Base-by-base conservation (phyloP, 2,113 vertebrate species). In the Chionis minor region DNA sequence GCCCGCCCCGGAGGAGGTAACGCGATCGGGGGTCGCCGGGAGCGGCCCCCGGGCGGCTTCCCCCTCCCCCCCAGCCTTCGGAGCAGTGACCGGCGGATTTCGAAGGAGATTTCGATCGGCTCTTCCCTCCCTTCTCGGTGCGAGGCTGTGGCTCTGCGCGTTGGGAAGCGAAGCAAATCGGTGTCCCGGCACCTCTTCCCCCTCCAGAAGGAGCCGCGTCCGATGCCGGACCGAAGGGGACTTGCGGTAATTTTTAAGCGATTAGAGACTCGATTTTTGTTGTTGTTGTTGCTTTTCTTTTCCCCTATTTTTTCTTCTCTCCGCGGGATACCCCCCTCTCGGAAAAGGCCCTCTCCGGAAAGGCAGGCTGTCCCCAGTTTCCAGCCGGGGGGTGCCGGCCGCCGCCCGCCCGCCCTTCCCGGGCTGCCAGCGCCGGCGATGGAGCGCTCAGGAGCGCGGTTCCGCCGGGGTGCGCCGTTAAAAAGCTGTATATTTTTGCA, bases 401-500 rank as follows among this genome's bases (percentile, higher is more conserved):
- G 5, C 45, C 4, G 8, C 58, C 28, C 63, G 6, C 54, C n/a
- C 10, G 8, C 40, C 72, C n/a, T 40, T 33, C 28, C 32, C 13
- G 30, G 20, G 28, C 49, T 13, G 66, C 45, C 0, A 58, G 4
- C 49, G 3, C 44, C 32, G 22, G 6, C 24, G 2, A 7, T 4
- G 4, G 35, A 22, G 75, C 7, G 5, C 26, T 32, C 5, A 0
- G 35, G 6, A 71, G 65, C n/a, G 2, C 44, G 27, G 8, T 84
- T 47, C 66, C 1, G 4, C 56, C 4, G 47, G 17, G 2, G 8
- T 6, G 5, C 4, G 35, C 58, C 93, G 40, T 54, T 66, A 80
- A 70, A 70, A 77, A 79, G 73, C 74, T 83, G 93, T 96, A 71
- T 96, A 96, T 97, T 97, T 98, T 97, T 97, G 89, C 96, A 97